phyloP scores from a whole-genome alignment of 2,888 invertebrate species.

The Coleophora deauratella region DNA sequence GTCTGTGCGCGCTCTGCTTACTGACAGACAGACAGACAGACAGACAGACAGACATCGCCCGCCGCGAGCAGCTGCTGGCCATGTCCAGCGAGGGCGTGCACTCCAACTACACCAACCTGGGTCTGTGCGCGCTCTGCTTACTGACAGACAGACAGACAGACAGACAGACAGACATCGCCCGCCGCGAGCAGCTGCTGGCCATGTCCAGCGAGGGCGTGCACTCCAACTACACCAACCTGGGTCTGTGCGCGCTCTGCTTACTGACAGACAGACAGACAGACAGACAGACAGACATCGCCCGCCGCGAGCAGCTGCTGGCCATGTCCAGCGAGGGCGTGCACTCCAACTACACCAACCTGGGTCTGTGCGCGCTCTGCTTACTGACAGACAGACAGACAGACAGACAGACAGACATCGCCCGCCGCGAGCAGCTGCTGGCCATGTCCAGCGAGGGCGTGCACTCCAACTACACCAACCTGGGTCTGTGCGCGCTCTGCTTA shows the following conservation, averaged over 20 bases:
- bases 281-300: background rate
- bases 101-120: constrained; percentile 35
- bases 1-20: no score
- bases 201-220: constrained; percentile 38
- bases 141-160: no score
- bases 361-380: background rate
- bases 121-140: constrained; percentile 3
- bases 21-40: no score
- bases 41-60: constrained; percentile 4
- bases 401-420: background rate
- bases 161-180: constrained; percentile 23
- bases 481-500: background rate
- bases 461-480: constrained; percentile 7
- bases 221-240: constrained; percentile 35
- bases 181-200: constrained; percentile 29
- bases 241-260: constrained; percentile 16
- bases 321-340: background rate
- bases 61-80: constrained; percentile 17
- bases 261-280: no score
- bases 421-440: background rate
- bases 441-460: background rate
- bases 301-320: background rate
- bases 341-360: background rate
- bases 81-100: constrained; percentile 38
- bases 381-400: no score